Evolutionary conservation across 2,113 vertebrate species (phyloP).

Genomic region (Oncorhynchus kisutch): DNA sequence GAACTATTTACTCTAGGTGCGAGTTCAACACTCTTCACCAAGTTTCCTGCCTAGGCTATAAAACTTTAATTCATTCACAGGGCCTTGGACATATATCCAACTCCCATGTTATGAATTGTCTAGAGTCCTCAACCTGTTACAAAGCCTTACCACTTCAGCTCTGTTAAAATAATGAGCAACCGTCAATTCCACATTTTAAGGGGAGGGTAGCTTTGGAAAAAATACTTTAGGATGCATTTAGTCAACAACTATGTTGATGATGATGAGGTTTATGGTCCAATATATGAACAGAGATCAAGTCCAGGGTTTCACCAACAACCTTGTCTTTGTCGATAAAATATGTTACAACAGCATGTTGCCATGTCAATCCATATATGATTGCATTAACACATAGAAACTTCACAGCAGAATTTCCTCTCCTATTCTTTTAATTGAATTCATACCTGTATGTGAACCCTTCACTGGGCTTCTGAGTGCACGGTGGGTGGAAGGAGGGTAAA

Average conservation of each 20-base stretch:
- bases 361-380: not conserved
- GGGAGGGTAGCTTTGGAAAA: constrained; percentile 11
- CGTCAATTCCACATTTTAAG: not conserved
- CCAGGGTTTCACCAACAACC: not conserved
- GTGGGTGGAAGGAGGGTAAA: constrained; percentile 50
- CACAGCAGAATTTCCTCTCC: too few species aligned
- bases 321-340: not conserved
- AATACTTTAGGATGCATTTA: constrained; percentile 12
- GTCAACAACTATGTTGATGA: constrained; percentile 30
- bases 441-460: constrained; percentile 38
- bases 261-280: not conserved
- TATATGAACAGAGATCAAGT: not conserved
- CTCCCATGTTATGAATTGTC: not conserved
- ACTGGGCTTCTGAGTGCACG: constrained; percentile 48
- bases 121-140: constrained; percentile 23
- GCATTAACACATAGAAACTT: not conserved
- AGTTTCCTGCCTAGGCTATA: constrained; percentile 18
- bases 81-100: constrained; percentile 8
- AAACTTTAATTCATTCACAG: constrained; percentile 22
- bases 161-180: not conserved
- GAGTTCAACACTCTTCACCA: constrained; percentile 5
- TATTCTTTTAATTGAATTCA: constrained; percentile 44
- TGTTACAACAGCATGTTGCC: not conserved
- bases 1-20: not conserved
- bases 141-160: not conserved